Evolutionary conservation across 2,113 vertebrate genomes (phyloP).

Genomic region (Eidolon helvum): DNA sequence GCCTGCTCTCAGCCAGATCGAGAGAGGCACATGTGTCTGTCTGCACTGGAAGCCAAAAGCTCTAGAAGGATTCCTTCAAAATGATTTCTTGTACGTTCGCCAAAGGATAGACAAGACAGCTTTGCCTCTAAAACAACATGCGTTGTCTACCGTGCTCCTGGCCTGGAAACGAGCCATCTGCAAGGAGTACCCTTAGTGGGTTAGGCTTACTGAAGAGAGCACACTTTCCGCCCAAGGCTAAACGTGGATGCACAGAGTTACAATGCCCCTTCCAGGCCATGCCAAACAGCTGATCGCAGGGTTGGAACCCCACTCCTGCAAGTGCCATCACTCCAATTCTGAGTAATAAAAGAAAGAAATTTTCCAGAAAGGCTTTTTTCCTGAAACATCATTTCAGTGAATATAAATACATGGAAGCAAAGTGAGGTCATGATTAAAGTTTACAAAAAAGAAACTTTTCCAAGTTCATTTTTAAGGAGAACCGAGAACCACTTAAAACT

Average conservation of each 20-base stretch:
- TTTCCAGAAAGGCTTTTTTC: slow-evolving; percentile 35
- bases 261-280: neutral
- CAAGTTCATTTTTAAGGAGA: slow-evolving; percentile 39
- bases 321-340: neutral
- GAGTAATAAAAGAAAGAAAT: slow-evolving; percentile 1
- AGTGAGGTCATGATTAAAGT: neutral
- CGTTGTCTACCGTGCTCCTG: neutral
- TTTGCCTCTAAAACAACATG: neutral
- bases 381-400: slow-evolving; percentile 43
- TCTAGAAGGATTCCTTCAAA: neutral
- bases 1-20: neutral
- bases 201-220: neutral
- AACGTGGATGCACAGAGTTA: neutral
- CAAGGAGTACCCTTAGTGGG: neutral
- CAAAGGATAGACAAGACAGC: neutral
- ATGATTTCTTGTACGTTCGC: neutral
- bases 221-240: neutral
- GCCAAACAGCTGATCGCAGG: neutral
- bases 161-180: neutral
- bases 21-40: neutral
- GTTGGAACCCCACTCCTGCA: neutral
- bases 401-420: slow-evolving; percentile 41
- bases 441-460: neutral
- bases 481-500: neutral
- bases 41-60: neutral